A percentile compares a stretch with the other conserved stretches of the same genome.
These are phyloP conservation scores for Sebastolobus altivelis DNA, from an alignment of 2,797 vertebrate species.

Conservation along the genomic window DNA sequence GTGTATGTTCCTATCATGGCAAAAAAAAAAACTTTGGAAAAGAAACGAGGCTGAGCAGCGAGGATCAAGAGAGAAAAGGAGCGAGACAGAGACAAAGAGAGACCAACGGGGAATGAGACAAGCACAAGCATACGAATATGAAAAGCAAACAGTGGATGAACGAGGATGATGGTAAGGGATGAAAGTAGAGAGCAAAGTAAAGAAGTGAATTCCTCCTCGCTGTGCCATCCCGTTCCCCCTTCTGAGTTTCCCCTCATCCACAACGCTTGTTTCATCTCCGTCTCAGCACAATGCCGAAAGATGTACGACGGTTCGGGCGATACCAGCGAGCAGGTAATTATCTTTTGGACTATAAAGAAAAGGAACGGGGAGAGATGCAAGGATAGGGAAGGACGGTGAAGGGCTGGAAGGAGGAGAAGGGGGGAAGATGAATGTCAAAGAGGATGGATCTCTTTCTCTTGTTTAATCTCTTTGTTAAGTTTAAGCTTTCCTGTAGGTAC, in stretches of 20 bases:
- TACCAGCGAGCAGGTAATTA: conserved; percentile 42
- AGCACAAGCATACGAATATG: conserved; percentile 22
- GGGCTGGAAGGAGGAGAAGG: background rate
- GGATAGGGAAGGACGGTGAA: background rate
- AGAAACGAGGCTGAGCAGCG: background rate
- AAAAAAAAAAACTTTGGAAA: background rate
- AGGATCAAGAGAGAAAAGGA: conserved; percentile 10
- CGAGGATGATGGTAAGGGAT: conserved; percentile 32
- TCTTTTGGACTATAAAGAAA: conserved; percentile 37
- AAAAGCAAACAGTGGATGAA: conserved; percentile 58
- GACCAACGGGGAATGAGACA: conserved; percentile 36
- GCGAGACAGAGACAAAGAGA: conserved; percentile 26
- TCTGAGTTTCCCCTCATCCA: conserved; percentile 15
- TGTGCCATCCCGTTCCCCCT: conserved; percentile 27
- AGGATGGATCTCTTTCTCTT: conserved; percentile 14
- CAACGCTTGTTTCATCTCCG: conserved; percentile 48
- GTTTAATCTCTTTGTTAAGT: conserved; percentile 47
- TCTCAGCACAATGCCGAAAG: conserved; percentile 21
- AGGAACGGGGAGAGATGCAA: conserved; percentile 1
- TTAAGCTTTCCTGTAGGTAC: conserved; percentile 17
- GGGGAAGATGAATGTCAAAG: background rate
- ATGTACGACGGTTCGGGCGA: background rate
- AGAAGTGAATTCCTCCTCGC: conserved; percentile 42
- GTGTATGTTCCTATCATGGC: background rate
- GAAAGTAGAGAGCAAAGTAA: conserved; percentile 54